Base-by-base conservation (phyloP, 2,888 invertebrate species). In the Lamellibrachia satsuma region DNA sequence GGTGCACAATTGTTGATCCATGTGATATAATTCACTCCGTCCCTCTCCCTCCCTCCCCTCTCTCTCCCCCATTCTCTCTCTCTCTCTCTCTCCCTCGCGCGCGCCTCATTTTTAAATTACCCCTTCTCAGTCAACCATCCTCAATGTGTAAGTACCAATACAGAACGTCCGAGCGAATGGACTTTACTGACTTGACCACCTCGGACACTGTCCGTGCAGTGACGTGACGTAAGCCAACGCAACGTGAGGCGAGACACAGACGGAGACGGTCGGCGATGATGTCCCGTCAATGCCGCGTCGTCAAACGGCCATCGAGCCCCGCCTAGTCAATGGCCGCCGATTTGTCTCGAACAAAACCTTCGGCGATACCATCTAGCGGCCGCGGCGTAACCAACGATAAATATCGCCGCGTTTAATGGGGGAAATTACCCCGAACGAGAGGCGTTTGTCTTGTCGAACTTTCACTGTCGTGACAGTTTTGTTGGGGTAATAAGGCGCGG, bases 401-500 rank as follows among this genome's bases (percentile, higher is more conserved):
- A 75, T 75, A 75, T 75, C 75, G 75, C 75, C n/a, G 75, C 75
- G n/a, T 75, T 75, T 75, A 75, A 75, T 75, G 15, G 75, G 60
- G 75, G 75, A 75, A 75, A 75, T 75, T 75, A 75, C 75, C 75
- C 75, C 75, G 75, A 75, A 75, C 75, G 75, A 75, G 75, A 11
- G 75, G 75, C 75, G 22, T 75, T 75, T 75, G 75, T 75, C 75
- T 75, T 75, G 75, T 75, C n/a, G 75, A 22, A 75, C 4, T 75
- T 75, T 75, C 15, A 75, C 75, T 22, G 75, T 22, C 22, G 75
- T 75, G 75, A 75, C 75, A 75, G 75, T 75, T 75, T 75, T 75
- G 75, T 75, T 75, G 75, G 75, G 75, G 75, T 75, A 75, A 75
- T 75, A 75, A 75, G 75, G 22, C 75, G 75, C 75, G 75, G 75